Base-by-base conservation (phyloP, 2,888 invertebrate genomes). In the Andrena hattorfiana region DNA sequence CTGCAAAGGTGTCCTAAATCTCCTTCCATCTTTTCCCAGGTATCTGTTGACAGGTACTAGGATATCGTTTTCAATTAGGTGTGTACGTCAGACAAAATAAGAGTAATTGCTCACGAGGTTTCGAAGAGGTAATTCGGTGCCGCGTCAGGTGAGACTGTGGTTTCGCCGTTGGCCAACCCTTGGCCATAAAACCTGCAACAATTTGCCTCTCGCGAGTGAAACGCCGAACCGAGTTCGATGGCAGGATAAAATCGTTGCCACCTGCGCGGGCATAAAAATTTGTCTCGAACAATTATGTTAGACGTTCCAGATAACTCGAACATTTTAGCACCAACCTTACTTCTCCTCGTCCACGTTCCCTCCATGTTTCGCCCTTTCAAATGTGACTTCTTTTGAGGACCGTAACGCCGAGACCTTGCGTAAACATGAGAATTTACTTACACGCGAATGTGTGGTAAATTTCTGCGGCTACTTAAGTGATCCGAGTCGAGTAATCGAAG, bases 111-210 rank as follows among this genome's bases (percentile, higher is more conserved):
- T 60, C 23, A 42, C 35, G 48, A 70, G 42, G 20, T 54, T 60
- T 62, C 42, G 59, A 75, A 76, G 69, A 26, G 59, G 49, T 26
- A 63, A 56, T 54, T 64, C 72, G 48, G 10, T 64, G 48, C 42
- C 42, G 51, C 73, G 70, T 84, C 77, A 84, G 74, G 83, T 75
- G 83, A 72, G 75, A 83, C 68, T 69, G 62, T 54, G 78, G 51
- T 74, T 72, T 82, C 67, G 49, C 28, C 49, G 42, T 42, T 66
- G 59, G 70, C 59, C 63, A 51, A 49, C 56, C 67, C 62, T 32
- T 66, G 16, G 51, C 78, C 83, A 72, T 84, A 83, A 84, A 84
- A 78, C 73, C 70, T 66, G 74, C 54, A 82, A 83, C 71, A 63
- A 84, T 83, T 82, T 76, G 51, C 68, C 71, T 68, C 68, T 77